A percentile compares a stretch with the other conserved stretches of the same genome.
Conservation (phyloP, 2,797 vertebrate genomes). For the Cirrhinus mrigala region DNA sequence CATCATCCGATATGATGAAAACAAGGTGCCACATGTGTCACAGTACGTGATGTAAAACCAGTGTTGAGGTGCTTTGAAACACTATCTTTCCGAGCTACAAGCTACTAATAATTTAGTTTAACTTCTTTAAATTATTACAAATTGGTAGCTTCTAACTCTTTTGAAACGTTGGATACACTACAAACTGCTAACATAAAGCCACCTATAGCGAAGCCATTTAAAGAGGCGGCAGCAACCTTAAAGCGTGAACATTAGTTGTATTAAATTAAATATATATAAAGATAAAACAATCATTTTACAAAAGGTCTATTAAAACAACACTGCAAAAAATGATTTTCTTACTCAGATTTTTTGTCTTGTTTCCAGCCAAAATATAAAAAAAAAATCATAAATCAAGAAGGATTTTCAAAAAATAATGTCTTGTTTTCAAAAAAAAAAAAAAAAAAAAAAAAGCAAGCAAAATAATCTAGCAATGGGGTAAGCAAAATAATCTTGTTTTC, state of each 20-base stretch:
- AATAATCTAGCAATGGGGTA: too few species aligned
- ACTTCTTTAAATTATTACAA: not conserved
- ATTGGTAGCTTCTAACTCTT: not conserved
- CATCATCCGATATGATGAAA: conserved; percentile 13
- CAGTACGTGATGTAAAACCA: conserved; percentile 11
- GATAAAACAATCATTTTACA: not conserved
- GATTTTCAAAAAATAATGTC: too few species aligned
- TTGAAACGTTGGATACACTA: not conserved
- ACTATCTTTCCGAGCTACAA: not conserved
- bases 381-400: too few species aligned
- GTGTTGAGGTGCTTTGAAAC: conserved; percentile 16
- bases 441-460: too few species aligned
- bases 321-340: too few species aligned
- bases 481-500: too few species aligned
- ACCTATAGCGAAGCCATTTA: not conserved
- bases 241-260: not conserved
- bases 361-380: too few species aligned
- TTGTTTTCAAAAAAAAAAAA: too few species aligned
- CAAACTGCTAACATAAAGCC: not conserved
- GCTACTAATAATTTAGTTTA: not conserved
- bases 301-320: too few species aligned
- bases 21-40: conserved; percentile 20
- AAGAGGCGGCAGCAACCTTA: not conserved
- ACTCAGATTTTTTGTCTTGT: too few species aligned
- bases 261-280: not conserved